Conservation (phyloP, 2,797 vertebrate genomes). For the Syngnathus acus region DNA sequence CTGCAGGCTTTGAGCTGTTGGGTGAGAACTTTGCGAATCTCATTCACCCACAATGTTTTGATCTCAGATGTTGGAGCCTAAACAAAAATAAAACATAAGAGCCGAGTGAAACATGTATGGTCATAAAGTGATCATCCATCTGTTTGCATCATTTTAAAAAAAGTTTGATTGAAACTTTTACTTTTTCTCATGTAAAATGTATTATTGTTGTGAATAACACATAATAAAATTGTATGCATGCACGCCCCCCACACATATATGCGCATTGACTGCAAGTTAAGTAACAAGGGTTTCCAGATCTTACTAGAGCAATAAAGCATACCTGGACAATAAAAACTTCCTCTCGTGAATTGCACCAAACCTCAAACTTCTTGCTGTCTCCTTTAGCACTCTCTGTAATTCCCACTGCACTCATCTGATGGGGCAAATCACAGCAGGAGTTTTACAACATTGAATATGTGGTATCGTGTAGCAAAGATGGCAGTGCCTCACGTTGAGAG, state of each 20-base stretch:
- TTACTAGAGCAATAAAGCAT: not conserved
- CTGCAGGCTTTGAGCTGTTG: slow-evolving; percentile 90
- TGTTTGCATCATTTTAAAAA: not conserved
- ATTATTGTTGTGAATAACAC: not conserved
- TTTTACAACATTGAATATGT: not conserved
- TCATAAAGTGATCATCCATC: not conserved
- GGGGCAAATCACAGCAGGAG: not conserved
- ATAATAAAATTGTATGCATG: too few relatives aligned
- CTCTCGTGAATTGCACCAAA: slow-evolving; percentile 94
- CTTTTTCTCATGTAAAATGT: not conserved
- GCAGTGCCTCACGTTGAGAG: slow-evolving; percentile 79
- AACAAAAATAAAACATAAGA: not conserved
- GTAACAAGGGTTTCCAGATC: too few relatives aligned
- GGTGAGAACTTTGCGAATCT: slow-evolving; percentile 94
- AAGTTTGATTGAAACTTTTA: too few relatives aligned
- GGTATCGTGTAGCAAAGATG: not conserved
- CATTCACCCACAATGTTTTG: slow-evolving; percentile 89
- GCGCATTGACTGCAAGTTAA: too few relatives aligned
- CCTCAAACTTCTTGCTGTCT: slow-evolving; percentile 93
- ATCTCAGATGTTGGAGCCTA: slow-evolving; percentile 86
- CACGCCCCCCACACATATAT: too few relatives aligned
- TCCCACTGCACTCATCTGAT: slow-evolving; percentile 90
- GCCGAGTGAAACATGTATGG: not conserved
- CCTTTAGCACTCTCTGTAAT: slow-evolving; percentile 95
- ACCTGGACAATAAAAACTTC: slow-evolving; percentile 97